phyloP scores from a whole-genome alignment of 2,888 invertebrate genomes.

The Limnephilus rhombicus region DNA sequence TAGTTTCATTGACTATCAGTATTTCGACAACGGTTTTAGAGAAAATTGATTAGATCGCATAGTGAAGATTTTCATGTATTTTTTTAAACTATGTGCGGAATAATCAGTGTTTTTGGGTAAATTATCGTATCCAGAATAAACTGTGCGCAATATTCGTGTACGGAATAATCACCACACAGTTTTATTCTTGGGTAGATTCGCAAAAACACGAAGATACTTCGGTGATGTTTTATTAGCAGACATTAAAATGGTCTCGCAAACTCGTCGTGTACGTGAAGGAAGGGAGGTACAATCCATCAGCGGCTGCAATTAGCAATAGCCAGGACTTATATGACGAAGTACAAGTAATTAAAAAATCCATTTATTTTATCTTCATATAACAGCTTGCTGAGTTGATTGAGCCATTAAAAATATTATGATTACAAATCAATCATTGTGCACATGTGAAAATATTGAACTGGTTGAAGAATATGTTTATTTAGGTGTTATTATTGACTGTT shows the following conservation, averaged over 20 bases:
- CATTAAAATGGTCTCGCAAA: background rate
- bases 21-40: no score
- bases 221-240: background rate
- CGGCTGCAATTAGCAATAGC: background rate
- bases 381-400: background rate
- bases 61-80: no score
- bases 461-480: no score
- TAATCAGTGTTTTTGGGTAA: background rate
- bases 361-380: background rate
- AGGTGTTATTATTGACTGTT: no score
- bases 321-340: background rate
- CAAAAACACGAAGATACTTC: background rate
- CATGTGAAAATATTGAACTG: no score
- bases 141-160: background rate
- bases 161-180: background rate
- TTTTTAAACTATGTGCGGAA: no score
- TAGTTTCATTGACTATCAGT: no score
- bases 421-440: background rate
- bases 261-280: background rate
- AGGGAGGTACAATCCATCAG: background rate
- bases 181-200: background rate
- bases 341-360: background rate
- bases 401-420: background rate
- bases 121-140: background rate
- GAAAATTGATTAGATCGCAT: no score